phyloP scores from a whole-genome alignment of 2,888 invertebrate species.

The Strigamia maritima region DNA sequence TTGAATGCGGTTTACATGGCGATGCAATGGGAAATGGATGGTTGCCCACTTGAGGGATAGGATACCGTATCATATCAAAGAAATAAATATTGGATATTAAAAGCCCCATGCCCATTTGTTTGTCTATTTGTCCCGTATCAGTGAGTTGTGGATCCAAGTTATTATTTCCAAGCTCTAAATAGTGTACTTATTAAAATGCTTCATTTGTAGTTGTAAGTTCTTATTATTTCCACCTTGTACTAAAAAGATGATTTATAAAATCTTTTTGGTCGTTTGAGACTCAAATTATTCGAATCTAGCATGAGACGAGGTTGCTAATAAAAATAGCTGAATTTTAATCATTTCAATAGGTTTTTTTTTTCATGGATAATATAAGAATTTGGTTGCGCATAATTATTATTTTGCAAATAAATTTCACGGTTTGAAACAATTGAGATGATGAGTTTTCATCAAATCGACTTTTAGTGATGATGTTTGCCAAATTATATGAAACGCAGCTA shows the following conservation, averaged over 20 bases:
- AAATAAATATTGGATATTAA: slow-evolving; percentile 13
- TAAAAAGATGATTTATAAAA: background rate
- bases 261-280: background rate
- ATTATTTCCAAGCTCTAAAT: background rate
- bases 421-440: no score
- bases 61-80: background rate
- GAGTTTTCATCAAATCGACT: background rate
- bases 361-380: background rate
- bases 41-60: background rate
- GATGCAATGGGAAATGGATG: background rate
- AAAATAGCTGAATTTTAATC: background rate
- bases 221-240: background rate
- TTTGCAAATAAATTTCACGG: background rate
- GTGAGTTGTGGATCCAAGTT: background rate
- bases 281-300: background rate
- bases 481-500: background rate
- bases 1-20: no score
- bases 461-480: background rate
- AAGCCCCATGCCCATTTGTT: background rate
- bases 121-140: slow-evolving; percentile 1
- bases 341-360: background rate
- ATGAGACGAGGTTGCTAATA: background rate
- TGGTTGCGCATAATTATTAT: background rate
- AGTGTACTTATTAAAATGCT: background rate
- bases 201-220: background rate